A percentile compares a stretch with the other conserved stretches of the same genome.
Evolutionary conservation across 2,888 invertebrate species (phyloP).

Genomic region (Venusia cambrica): DNA sequence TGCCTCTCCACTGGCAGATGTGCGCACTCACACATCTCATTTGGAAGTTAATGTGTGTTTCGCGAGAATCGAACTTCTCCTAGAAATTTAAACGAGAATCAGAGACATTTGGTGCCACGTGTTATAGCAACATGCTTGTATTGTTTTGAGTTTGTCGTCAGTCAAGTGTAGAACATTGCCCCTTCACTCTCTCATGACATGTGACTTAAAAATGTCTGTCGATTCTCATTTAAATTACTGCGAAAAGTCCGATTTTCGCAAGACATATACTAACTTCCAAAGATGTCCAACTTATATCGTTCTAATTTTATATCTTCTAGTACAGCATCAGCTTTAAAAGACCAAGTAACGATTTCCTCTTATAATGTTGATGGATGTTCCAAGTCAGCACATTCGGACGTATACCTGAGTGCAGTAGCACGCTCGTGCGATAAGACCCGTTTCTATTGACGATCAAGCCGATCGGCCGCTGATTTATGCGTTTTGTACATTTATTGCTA

Average conservation of each 20-base stretch:
- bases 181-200: no score
- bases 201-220: no score
- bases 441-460: slow-evolving; percentile 29
- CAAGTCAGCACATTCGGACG: slow-evolving; percentile 74
- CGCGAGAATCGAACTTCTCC: no score
- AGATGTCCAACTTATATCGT: slow-evolving; percentile 30
- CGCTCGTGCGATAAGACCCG: slow-evolving; percentile 47
- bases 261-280: slow-evolving; percentile 14
- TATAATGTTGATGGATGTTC: slow-evolving; percentile 71
- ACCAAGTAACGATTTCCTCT: slow-evolving; percentile 48
- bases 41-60: no score
- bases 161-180: no score
- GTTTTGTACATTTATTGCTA: slow-evolving; percentile 8
- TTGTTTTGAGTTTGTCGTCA: no score
- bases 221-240: no score
- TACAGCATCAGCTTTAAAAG: slow-evolving; percentile 33
- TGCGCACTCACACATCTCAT: no score
- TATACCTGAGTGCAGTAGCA: slow-evolving; percentile 64
- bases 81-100: no score
- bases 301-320: slow-evolving; percentile 28
- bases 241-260: slow-evolving; percentile 43
- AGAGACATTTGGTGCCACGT: no score
- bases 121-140: no score
- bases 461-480: slow-evolving; percentile 13
- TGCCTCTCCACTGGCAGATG: no score